Conservation (phyloP, 2,113 vertebrate genomes). For the Brachypodius melanocephalos region DNA sequence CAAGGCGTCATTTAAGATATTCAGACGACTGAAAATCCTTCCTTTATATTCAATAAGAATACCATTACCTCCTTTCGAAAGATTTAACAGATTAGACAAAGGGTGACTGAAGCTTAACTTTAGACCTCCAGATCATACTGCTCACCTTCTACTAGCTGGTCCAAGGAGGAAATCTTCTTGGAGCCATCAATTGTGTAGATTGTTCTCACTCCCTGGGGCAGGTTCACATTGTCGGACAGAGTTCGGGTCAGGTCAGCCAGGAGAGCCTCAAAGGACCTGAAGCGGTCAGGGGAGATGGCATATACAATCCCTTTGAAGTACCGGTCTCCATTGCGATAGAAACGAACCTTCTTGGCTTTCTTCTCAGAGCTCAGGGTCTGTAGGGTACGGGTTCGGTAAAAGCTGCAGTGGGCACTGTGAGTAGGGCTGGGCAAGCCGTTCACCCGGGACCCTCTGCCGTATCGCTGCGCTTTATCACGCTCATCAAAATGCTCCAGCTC, state of each 20-base stretch:
- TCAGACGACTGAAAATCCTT: not conserved
- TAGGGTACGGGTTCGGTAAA: conserved; percentile 93
- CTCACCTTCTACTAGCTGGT: conserved; percentile 95
- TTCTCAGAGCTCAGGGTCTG: conserved; percentile 94
- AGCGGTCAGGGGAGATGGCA: conserved; percentile 93
- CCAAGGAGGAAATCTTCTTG: conserved; percentile 86
- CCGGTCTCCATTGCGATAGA: conserved; percentile 97
- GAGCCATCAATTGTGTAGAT: conserved; percentile 91
- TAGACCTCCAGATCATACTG: not conserved
- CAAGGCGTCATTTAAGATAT: not conserved
- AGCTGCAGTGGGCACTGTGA: conserved; percentile 98
- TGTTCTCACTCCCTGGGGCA: conserved; percentile 94
- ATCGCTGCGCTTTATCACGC: conserved; percentile 92
- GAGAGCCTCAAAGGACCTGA: conserved; percentile 91
- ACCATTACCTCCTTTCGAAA: not conserved
- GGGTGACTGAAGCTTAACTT: not conserved
- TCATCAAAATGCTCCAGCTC: conserved; percentile 98
- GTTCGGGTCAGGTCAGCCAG: conserved; percentile 94
- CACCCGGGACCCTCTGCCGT: conserved; percentile 86
- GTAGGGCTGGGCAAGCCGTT: conserved; percentile 95
- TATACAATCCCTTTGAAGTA: conserved; percentile 99
- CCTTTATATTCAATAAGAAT: not conserved
- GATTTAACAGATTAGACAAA: not conserved
- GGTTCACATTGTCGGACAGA: conserved; percentile 95
- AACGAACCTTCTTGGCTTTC: conserved; percentile 96